A percentile compares a stretch with the other conserved stretches of the same genome.
Evolutionary conservation across 2,113 vertebrate species (phyloP).

Genomic region (Hydropotes inermis): DNA sequence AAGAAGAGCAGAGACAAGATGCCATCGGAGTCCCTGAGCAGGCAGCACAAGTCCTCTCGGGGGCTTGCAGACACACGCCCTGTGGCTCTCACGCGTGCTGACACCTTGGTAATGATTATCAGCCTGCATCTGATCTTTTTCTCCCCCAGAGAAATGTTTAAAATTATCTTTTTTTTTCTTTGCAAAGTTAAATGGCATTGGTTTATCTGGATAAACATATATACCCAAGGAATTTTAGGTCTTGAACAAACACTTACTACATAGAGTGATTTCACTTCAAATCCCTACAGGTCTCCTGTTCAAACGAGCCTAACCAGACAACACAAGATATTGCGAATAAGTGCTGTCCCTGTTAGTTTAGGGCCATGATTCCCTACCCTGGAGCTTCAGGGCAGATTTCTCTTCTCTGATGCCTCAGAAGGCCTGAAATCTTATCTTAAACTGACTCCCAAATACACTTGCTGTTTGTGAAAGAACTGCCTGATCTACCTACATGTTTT

Average conservation of each 20-base stretch:
- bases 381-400: not conserved
- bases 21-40: not conserved
- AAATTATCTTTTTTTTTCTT: not conserved
- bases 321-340: not conserved
- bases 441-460: not conserved
- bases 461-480: not conserved
- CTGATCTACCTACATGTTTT: not conserved
- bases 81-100: not conserved
- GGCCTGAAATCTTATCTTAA: not conserved
- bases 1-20: not conserved
- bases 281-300: not conserved
- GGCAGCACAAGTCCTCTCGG: not conserved
- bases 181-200: not conserved
- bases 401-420: not conserved
- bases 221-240: not conserved
- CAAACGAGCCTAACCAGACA: not conserved
- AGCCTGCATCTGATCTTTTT: not conserved
- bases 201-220: not conserved
- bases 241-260: not conserved
- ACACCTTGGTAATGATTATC: not conserved
- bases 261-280: not conserved
- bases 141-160: not conserved
- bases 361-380: not conserved
- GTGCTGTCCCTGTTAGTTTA: not conserved
- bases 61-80: not conserved